Percentiles rank a stretch among this genome's conserved stretches.
phyloP scores from a whole-genome alignment of 2,797 vertebrate genomes.

The Alosa sapidissima region DNA sequence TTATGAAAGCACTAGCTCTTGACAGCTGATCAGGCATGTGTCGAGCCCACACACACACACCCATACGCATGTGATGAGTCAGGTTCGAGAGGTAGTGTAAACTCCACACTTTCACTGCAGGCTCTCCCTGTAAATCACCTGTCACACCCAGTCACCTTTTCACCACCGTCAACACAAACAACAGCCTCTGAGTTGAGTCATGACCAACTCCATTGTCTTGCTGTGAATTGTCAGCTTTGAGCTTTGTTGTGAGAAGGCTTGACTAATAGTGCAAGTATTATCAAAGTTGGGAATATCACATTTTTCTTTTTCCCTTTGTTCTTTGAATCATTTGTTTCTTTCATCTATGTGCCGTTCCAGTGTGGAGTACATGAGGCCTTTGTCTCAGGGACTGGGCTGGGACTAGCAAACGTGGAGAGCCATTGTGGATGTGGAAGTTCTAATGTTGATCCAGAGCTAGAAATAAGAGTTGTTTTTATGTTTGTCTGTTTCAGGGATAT shows the following conservation, averaged over 20 bases:
- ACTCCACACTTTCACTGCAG: not conserved
- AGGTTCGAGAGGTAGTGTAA: not conserved
- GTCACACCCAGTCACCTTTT: not conserved
- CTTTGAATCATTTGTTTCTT: not conserved
- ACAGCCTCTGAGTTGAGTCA: not conserved
- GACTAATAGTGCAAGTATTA: not conserved
- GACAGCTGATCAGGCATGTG: conserved; percentile 7
- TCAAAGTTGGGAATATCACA: not conserved
- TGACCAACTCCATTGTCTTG: not conserved
- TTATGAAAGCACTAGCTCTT: not conserved
- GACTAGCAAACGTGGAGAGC: too few species aligned
- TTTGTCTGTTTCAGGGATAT: conserved; percentile 82
- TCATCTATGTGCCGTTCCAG: not conserved
- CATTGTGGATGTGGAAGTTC: not conserved
- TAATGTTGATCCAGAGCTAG: not conserved
- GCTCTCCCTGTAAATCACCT: not conserved
- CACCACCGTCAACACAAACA: not conserved
- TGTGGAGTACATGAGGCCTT: not conserved
- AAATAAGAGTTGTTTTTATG: not conserved
- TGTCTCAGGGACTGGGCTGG: not conserved
- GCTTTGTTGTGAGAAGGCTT: not conserved
- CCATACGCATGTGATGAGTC: not conserved
- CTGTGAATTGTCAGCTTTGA: not conserved
- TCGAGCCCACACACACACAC: not conserved
- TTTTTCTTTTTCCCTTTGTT: not conserved